Percentiles rank a stretch among this genome's conserved stretches.
Evolutionary conservation across 2,113 vertebrate species (phyloP).

Genomic region (Pluvianellus socialis): DNA sequence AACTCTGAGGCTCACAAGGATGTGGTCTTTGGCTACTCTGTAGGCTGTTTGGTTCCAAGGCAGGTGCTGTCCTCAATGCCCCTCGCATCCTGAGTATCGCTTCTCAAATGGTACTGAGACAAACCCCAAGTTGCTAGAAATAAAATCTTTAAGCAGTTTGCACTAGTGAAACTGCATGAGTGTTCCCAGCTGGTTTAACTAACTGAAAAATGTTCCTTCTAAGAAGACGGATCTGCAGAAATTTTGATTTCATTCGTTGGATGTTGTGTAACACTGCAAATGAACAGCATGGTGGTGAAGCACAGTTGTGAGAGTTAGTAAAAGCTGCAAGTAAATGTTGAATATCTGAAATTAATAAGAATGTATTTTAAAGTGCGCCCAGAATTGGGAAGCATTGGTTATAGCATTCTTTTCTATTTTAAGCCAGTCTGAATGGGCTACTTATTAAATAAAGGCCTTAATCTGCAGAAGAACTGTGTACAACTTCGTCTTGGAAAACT

Average conservation of each 20-base stretch:
- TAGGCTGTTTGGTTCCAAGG: neutral
- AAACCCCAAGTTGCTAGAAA: neutral
- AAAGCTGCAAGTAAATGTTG: neutral
- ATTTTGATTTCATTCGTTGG: neutral
- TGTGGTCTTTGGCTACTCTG: neutral
- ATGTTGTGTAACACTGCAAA: neutral
- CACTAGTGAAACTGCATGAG: neutral
- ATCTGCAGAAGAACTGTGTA: neutral
- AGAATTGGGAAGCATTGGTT: neutral
- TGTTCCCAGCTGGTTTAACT: neutral
- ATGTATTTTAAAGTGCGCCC: neutral
- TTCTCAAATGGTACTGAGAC: neutral
- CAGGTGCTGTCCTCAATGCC: accelerated
- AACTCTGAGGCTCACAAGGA: neutral
- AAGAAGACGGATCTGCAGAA: neutral
- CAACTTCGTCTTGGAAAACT: neutral
- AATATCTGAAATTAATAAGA: neutral
- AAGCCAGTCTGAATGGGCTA: neutral
- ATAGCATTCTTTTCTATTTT: neutral
- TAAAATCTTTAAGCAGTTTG: neutral
- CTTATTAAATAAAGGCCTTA: neutral
- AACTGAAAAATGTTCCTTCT: neutral
- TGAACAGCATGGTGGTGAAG: neutral
- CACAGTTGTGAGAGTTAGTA: neutral
- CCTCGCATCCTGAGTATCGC: neutral